Base-by-base conservation (phyloP, 2,113 vertebrate genomes). In the Microtus pennsylvanicus region DNA sequence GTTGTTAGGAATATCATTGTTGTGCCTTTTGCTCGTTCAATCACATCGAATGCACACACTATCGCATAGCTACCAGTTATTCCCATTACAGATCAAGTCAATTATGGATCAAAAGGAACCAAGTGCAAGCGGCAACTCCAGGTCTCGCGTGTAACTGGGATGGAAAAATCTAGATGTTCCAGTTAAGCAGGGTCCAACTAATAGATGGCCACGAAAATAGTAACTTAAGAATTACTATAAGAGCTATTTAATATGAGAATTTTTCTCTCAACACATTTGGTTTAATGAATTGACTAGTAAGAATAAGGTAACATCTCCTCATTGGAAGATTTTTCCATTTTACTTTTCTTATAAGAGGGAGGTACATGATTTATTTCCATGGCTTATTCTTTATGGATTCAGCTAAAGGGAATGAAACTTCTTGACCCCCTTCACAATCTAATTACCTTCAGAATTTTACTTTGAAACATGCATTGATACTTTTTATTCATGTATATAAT, bases 401-500 rank as follows among this genome's bases (percentile, higher is more conserved):
- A 75, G 5, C 19, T 6, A 35, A 24, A 7, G 8, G 22, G 13
- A 47, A 63, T 63, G 2, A 11, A 28, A 0, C 52, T 91, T 82
- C 83, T 90, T 63, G 61, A 95, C 9, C 5, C 5, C 1, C 1
- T 88, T 90, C 55, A n/a, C 12, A 81, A 72, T 67, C 24, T 74
- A 19, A 63, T 80, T 94, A 80, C 35, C 69, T 77, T 13, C 7
- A 50, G 47, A 26, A 65, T n/a, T 87, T 42, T 13, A 12, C 80
- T 90, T 95, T 92, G n/a, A 55, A 9, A 88, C 90, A 96, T 94
- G 85, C 67, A n/a, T 6, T 85, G 61, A 70, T 65, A 52, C n/a
- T 86, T 26, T 77, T 17, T 8, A 65, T 91, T 72, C 28, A 13
- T 78, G 28, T 55, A 70, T 94, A 35, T 61, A 69, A 38, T 67